Conservation (phyloP, 2,888 invertebrate genomes). For the Dascillus cervinus region DNA sequence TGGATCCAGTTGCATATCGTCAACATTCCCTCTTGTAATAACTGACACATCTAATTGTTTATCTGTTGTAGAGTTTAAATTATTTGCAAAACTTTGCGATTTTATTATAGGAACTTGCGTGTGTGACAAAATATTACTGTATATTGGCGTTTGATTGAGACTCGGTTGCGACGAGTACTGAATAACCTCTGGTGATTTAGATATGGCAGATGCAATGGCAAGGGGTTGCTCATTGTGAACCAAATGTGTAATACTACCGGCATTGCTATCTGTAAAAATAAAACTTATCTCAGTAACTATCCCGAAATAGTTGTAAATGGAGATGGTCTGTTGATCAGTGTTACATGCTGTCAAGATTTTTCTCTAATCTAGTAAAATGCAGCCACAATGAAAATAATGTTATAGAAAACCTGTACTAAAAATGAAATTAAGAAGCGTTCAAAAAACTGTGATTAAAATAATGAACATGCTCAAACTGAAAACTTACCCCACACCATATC, state of each 20-base stretch:
- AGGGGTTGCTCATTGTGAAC: constrained; percentile 58
- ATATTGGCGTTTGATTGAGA: constrained; percentile 36
- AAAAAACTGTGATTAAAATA: constrained; percentile 34
- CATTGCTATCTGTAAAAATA: constrained; percentile 51
- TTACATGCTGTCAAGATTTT: too few species aligned
- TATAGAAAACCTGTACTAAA: too few species aligned
- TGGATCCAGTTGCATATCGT: constrained; percentile 50
- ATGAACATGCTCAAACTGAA: constrained; percentile 24
- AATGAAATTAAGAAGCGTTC: too few species aligned
- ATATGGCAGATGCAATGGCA: constrained; percentile 39
- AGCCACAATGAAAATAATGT: too few species aligned
- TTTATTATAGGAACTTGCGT: constrained; percentile 26
- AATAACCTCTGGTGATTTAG: constrained; percentile 28
- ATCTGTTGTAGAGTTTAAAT: constrained; percentile 23
- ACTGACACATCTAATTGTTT: constrained; percentile 11
- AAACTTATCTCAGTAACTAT: too few species aligned
- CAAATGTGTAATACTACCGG: constrained; percentile 58
- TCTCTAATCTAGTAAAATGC: too few species aligned
- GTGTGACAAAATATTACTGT: constrained; percentile 36
- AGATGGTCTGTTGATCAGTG: too few species aligned
- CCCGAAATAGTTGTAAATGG: too few species aligned
- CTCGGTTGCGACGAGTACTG: constrained; percentile 42
- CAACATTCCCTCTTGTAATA: constrained; percentile 34
- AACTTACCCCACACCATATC: constrained; percentile 33
- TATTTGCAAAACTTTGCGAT: constrained; percentile 34